A percentile compares a stretch with the other conserved stretches of the same genome.
These are phyloP conservation scores for Drosophila eohydei DNA, from an alignment of 2,888 invertebrate genomes.

Conservation along the genomic window DNA sequence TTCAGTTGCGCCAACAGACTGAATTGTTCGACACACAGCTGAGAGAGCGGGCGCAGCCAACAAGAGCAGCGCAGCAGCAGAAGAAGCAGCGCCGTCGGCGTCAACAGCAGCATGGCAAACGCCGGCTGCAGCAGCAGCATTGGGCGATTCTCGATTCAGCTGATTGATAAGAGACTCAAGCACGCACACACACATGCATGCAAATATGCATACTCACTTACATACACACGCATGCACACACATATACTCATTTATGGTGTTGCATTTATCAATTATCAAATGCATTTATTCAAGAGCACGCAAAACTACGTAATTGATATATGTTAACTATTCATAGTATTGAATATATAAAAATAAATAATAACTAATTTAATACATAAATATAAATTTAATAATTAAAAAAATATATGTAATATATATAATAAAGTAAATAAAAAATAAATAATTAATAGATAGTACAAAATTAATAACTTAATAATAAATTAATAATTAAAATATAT, in stretches of 20 bases:
- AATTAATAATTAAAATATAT: no score
- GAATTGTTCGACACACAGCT: constrained; percentile 29
- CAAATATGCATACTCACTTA: no score
- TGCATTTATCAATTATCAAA: not conserved
- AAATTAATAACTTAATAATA: no score
- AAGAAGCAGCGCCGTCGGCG: constrained; percentile 3
- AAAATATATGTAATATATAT: no score
- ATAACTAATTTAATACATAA: no score
- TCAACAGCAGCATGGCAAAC: constrained; percentile 7
- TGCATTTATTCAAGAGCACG: constrained; percentile 8
- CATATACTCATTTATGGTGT: not conserved
- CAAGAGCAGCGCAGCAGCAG: constrained; percentile 32
- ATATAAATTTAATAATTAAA: no score
- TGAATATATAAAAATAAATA: no score
- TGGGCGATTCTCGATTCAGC: constrained; percentile 12
- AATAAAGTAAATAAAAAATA: no score
- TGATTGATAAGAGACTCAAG: constrained; percentile 33
- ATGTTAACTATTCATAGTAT: not conserved
- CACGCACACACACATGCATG: not conserved
- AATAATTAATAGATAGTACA: no score
- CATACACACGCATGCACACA: not conserved
- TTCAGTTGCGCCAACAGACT: constrained; percentile 78
- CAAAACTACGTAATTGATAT: not conserved
- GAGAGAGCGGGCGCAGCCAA: constrained; percentile 45
- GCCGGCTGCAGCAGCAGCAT: constrained; percentile 27